Evolutionary conservation across 2,113 vertebrate genomes (phyloP), one percentile per base, ranked within the genome.

Genomic region (Callipepla californica): DNA sequence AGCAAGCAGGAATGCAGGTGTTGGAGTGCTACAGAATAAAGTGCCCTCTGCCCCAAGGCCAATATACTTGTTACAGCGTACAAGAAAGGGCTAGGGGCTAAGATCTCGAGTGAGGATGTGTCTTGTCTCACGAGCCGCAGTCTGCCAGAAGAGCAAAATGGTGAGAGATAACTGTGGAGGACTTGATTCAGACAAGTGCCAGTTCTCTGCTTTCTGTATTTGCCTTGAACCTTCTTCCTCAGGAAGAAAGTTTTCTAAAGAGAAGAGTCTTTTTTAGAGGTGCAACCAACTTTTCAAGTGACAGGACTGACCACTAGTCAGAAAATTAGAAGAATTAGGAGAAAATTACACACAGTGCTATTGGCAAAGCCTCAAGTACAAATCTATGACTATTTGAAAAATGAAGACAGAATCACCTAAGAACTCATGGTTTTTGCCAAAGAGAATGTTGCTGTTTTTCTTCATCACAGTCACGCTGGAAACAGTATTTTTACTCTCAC

Each of bases 11-110:
- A 44, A n/a, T 8, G 16, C 11, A 53, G 10, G 13, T 51, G 4
- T 10, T 62, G 28, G 19, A 8, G 4, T n/a, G 36, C 30, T 45
- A 20, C 11, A 62, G 16, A 7, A 47, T 6, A 7, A 91, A 77
- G 47, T 53, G 25, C 32, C 78, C 25, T 11, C 7, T 3, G 3
- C 19, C 2, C 13, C 55, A 17, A 69, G 79, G 20, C 8, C 22
- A 20, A 7, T 21, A 28, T 1, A 0, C 11, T 40, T 79, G 5
- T 47, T 48, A 23, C 6, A 58, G 4, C 10, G 6, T 16, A 7
- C 23, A 59, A 18, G 15, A 82, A 75, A 0, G 5, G 6, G 0
- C 2, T 40, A 1, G 3, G 14, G 5, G 2, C 1, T 67, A 26
- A 81, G 5, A 32, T n/a, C 32, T 70, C 6, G 8, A 9, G 80